Conservation (phyloP, 2,113 vertebrate species). For the Pyrgilauda ruficollis region DNA sequence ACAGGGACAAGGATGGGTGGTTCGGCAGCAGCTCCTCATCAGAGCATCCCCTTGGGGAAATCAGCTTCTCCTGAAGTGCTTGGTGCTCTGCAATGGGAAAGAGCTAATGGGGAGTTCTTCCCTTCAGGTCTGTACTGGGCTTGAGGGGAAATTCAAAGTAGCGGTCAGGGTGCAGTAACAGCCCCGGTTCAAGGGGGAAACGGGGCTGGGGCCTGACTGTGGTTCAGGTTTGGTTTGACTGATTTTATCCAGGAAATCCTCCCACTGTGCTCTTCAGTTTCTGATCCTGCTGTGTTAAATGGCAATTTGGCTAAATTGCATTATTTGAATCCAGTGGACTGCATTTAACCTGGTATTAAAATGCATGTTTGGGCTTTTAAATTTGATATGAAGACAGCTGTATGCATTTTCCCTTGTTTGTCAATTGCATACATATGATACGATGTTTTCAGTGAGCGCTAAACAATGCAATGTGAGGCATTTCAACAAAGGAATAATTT, state of each 20-base stretch:
- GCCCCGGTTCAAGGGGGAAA: neutral
- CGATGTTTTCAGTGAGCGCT: constrained; percentile 67
- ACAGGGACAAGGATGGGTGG: neutral
- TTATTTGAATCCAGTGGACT: neutral
- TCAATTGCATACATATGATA: constrained; percentile 66
- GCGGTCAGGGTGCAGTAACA: neutral
- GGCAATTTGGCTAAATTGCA: constrained; percentile 1
- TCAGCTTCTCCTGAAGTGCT: neutral
- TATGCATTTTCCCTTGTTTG: constrained; percentile 56
- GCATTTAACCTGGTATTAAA: constrained; percentile 22
- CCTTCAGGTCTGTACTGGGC: neutral
- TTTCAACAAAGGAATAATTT: constrained; percentile 67
- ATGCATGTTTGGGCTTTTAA: constrained; percentile 16
- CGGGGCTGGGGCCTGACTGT: neutral
- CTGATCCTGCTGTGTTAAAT: neutral
- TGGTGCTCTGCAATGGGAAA: neutral
- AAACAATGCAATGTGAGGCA: constrained; percentile 70
- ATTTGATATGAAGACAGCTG: constrained; percentile 68
- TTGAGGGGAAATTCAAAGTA: neutral
- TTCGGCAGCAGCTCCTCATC: neutral
- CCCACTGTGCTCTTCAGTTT: neutral
- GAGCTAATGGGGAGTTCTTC: neutral
- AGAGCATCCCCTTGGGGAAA: neutral
- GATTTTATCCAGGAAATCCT: constrained; percentile 15
- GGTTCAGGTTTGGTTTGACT: constrained; percentile 14